Evolutionary conservation across 2,888 invertebrate genomes (phyloP), one percentile per base, ranked within the genome.

Genomic region (Drosophila mulleri): DNA sequence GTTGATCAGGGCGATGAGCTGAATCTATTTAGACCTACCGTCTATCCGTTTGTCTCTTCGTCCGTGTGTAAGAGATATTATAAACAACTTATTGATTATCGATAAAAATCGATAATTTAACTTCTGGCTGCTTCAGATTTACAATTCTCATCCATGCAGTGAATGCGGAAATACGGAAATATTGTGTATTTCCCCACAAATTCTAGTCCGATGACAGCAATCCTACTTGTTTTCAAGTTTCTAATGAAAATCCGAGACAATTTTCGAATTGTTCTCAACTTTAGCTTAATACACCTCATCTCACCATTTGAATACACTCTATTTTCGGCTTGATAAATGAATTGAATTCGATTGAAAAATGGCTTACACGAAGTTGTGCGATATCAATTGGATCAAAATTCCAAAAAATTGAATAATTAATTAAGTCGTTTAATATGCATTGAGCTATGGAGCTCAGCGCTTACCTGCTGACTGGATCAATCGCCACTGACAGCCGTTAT

Each of bases 401-500:
- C 20, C 16, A 1, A 11, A 26, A 35, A 18, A 18, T 37, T 12
- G n/a, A 12, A 16, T 26, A 16, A 42, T 64, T 64, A 29, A 32
- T 42, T 6, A 37, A 50, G 35, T 37, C 20, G 45, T 39, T 66
- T 42, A 16, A 66, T 29, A 65, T 65, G 52, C 29, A 52, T 1
- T n/a, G 26, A 64, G 48, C 29, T 35, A 16, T 18, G 3, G 12
- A 23, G 39, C 7, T 35, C 8, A 2, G 7, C 6, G 12, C 42
- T 35, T n/a, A 18, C 5, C 20, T 47, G 61, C 16, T 5, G n/a
- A 7, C 14, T 16, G 62, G n/a, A 62, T 39, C 39, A 23, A 62
- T 20, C 48, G 16, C 16, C 18, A 9, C 41, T 42, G 65, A 50
- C 64, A 35, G 32, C 39, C 41, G 18, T 48, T 72, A 42, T 56